Evolutionary conservation across 2,888 invertebrate genomes (phyloP).

Genomic region (Cheilosia soror): DNA sequence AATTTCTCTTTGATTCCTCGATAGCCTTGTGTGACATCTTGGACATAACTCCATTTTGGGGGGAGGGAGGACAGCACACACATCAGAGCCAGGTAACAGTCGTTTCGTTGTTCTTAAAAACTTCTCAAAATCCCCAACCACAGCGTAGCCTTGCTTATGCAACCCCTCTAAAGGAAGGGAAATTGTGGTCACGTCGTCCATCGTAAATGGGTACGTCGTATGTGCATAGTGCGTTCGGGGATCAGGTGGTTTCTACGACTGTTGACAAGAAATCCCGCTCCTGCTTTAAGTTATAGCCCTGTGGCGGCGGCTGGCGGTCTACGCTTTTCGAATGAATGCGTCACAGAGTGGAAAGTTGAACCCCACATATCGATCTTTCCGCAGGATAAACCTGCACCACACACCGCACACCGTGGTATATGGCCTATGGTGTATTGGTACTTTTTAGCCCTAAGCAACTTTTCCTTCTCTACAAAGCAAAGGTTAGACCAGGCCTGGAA

Average conservation of each 20-base stretch:
- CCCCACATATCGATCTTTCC: conserved; percentile 66
- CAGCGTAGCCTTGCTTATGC: conserved; percentile 3
- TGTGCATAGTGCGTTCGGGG: conserved; percentile 67
- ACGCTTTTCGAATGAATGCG: conserved; percentile 3
- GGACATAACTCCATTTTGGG: conserved; percentile 67
- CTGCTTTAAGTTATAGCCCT: conserved; percentile 18
- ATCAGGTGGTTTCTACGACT: conserved; percentile 72
- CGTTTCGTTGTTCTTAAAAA: conserved; percentile 27
- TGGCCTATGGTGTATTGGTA: not conserved
- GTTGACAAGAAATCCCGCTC: conserved; percentile 63
- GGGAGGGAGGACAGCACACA: conserved; percentile 1
- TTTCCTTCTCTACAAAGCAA: too few relatives aligned
- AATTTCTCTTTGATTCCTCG: conserved; percentile 59
- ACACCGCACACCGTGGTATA: not conserved
- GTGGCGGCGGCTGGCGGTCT: conserved; percentile 43
- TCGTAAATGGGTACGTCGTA: conserved; percentile 42
- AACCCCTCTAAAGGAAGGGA: conserved; percentile 32
- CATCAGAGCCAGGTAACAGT: conserved; percentile 1
- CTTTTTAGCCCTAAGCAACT: too few relatives aligned
- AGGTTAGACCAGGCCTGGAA: too few relatives aligned
- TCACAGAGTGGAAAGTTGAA: not conserved
- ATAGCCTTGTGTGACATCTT: conserved; percentile 71
- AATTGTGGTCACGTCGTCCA: conserved; percentile 70
- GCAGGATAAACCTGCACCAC: conserved; percentile 30
- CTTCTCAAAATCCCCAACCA: conserved; percentile 4